A percentile compares a stretch with the other conserved stretches of the same genome.
Evolutionary conservation across 1,140 invertebrate species (phyloP).

Genomic region (Drosophila subpulchrella): DNA sequence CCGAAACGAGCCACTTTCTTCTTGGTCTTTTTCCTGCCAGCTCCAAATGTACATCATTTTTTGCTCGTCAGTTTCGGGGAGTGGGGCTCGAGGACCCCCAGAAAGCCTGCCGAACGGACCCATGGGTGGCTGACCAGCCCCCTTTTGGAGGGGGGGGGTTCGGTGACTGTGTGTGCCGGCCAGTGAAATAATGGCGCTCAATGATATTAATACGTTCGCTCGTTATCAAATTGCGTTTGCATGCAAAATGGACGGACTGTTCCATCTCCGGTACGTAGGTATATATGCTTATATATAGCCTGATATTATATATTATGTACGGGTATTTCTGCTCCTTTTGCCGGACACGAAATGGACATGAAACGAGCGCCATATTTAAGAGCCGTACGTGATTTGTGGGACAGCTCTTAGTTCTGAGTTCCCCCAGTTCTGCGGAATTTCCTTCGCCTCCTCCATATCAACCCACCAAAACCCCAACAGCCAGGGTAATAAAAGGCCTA

Average conservation of each 20-base stretch:
- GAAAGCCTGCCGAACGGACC: not conserved
- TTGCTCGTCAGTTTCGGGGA: slow-evolving; percentile 10
- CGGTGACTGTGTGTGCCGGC: slow-evolving; percentile 15
- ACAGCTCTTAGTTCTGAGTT: not conserved
- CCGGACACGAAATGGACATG: slow-evolving; percentile 68
- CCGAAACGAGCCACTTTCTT: not conserved
- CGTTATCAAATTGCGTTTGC: slow-evolving; percentile 83
- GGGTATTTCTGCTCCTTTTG: slow-evolving; percentile 35
- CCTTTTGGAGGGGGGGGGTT: slow-evolving; percentile 1
- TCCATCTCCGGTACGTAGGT: slow-evolving; percentile 11
- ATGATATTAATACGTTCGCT: slow-evolving; percentile 84
- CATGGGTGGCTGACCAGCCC: not conserved
- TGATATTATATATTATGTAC: slow-evolving; percentile 58
- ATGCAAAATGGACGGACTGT: slow-evolving; percentile 76
- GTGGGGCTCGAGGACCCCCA: not conserved
- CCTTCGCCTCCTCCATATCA: too few species aligned
- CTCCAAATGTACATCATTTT: slow-evolving; percentile 69
- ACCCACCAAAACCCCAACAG: too few species aligned
- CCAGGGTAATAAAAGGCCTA: slow-evolving; percentile 59
- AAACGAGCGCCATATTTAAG: slow-evolving; percentile 79
- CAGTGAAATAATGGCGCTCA: slow-evolving; percentile 75
- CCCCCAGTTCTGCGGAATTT: not conserved
- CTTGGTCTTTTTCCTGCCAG: slow-evolving; percentile 17
- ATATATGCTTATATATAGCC: not conserved
- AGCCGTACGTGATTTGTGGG: slow-evolving; percentile 73